Evolutionary conservation across 2,113 vertebrate genomes (phyloP), one percentile per base, ranked within the genome.

Genomic region (Eonycteris spelaea): DNA sequence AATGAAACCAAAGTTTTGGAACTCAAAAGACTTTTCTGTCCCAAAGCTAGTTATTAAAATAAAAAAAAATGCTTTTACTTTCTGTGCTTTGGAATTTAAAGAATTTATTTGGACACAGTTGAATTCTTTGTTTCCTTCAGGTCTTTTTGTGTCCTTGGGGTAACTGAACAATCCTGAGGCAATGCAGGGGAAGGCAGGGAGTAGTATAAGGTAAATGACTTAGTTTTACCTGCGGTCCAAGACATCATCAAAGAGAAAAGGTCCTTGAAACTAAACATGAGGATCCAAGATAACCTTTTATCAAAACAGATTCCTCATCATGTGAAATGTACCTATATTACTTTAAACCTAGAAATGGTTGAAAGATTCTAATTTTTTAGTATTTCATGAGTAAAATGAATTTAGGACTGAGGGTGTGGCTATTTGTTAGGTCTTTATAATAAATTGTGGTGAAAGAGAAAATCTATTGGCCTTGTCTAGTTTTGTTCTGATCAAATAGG

Each of bases 1-100:
- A 18, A 95, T 70, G 78, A 65, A 95, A 51, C 51, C 48, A 77
- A 71, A 57, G 30, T 51, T 96, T 95, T 74, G 19, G 30, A 95
- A 86, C 68, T 77, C 59, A 43, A 73, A 86, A 80, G 15, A 35
- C 38, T 93, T 93, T 93, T 94, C 70, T 90, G 43, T 59, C 75
- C 30, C 35, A 48, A 80, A 73, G 48, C 22, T 95, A 12, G 30
- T 90, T 78, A 78, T 59, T 92, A 67, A 94, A 87, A 84, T 59
- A 92, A 48, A 48, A 51, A 90, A 87, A 43, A n/a, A 26, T 74
- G 9, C 24, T 78, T 95, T 89, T 55, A 51, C 65, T 94, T 94
- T 80, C 43, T 83, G 33, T 61, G 19, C 51, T 90, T 94, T 40
- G 9, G 9, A 35, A 26, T 77, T 95, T 13, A 35, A 90, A 83